Base-by-base conservation (phyloP, 1,140 invertebrate species). In the Cyphomyrmex costatus region DNA sequence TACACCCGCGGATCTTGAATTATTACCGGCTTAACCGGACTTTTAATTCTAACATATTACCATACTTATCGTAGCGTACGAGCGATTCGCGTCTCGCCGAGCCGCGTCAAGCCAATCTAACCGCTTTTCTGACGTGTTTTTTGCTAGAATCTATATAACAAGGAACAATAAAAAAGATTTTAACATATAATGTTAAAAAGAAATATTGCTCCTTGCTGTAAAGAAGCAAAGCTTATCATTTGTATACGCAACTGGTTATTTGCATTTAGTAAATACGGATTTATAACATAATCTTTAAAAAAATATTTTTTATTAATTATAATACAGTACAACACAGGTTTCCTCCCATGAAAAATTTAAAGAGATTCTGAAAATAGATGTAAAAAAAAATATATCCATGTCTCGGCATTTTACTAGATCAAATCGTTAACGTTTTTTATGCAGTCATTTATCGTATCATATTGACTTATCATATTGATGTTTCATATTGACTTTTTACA, bases 31-130 rank as follows among this genome's bases (percentile, higher is more conserved):
- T 94, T 94, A 91, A 93, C 92, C 90, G 91, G 89, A 92, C 80
- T 94, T 94, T 94, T 94, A 94, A 95, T 95, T 94, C 92, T 92
- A 93, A 93, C 91, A 88, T 93, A 94, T 95, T 95, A 94, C 94
- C 94, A 95, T 95, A 93, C 90, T 93, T 95, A 95, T 95, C 93
- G 90, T 88, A 89, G 78, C 86, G 90, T 88, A 91, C 88, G 86
- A 93, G 88, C 89, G 90, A 91, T 89, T 82, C 88, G 68, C 82
- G 58, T 88, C 68, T 88, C 73, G 60, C 77, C 86, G 70, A 74
- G 63, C 66, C 60, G 24, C 65, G 24, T 10, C 77, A n/a, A 16
- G 16, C 21, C 53, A n/a, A 68, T 68, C 21, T 66, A 12, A 10
- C 30, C 53, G 33, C 21, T 58, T 27, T 79, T 71, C 53, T 82